These are phyloP conservation scores for Cacoxenus indagator DNA, from an alignment of 2,888 invertebrate species.

Conservation along the genomic window DNA sequence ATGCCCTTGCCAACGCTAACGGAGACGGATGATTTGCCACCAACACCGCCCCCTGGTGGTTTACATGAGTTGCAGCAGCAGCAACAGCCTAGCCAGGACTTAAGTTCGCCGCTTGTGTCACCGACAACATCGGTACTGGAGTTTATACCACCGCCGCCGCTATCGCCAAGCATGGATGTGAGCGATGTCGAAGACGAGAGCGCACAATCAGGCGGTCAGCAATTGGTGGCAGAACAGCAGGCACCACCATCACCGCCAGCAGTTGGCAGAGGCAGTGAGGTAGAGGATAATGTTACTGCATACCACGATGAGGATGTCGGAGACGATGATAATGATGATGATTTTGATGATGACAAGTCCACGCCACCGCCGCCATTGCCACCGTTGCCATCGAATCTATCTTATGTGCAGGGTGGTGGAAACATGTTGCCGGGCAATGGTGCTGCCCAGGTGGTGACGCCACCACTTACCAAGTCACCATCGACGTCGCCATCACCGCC, in stretches of 20 bases:
- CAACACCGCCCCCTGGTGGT: constrained; percentile 60
- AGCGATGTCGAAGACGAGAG: constrained; percentile 42
- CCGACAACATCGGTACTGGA: constrained; percentile 59
- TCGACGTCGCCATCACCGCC: constrained; percentile 68
- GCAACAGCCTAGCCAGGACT: constrained; percentile 35
- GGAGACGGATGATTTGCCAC: constrained; percentile 66
- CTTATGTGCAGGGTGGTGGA: constrained; percentile 59
- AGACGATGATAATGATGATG: constrained; percentile 50
- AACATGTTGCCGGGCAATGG: constrained; percentile 23
- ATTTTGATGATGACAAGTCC: constrained; percentile 55
- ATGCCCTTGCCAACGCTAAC: constrained; percentile 60
- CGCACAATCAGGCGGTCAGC: background rate
- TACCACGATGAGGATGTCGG: constrained; percentile 35
- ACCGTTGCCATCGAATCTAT: constrained; percentile 65
- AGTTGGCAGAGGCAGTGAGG: constrained; percentile 15
- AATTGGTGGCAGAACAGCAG: background rate
- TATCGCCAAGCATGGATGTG: constrained; percentile 47
- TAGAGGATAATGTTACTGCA: constrained; percentile 48
- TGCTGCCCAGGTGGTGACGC: constrained; percentile 39
- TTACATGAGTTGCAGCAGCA: constrained; percentile 14
- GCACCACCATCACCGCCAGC: constrained; percentile 38
- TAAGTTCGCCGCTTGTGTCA: constrained; percentile 47
- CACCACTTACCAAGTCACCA: constrained; percentile 60
- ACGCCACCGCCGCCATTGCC: constrained; percentile 66
- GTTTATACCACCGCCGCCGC: constrained; percentile 61